phyloP scores from a whole-genome alignment of 2,888 invertebrate species.

The Tinea pellionella region DNA sequence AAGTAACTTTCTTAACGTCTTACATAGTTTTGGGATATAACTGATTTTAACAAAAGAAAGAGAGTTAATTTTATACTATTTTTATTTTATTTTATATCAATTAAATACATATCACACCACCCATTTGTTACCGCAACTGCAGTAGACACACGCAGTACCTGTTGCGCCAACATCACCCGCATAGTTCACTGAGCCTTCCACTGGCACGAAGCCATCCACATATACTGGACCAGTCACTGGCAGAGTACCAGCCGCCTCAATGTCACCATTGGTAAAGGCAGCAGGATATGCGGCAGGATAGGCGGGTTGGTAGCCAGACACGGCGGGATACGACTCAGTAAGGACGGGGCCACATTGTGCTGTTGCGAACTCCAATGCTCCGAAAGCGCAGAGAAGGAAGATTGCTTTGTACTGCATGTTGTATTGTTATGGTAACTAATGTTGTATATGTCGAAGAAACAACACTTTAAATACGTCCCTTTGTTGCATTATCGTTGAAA shows the following conservation, averaged over 20 bases:
- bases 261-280: conserved; percentile 21
- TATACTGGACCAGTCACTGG: conserved; percentile 24
- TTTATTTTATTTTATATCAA: not conserved
- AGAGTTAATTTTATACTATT: too few relatives aligned
- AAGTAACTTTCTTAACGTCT: too few relatives aligned
- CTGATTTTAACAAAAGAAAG: too few relatives aligned
- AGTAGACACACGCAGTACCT: conserved; percentile 26
- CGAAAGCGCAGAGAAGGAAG: not conserved
- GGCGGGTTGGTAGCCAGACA: not conserved
- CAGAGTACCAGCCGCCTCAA: conserved; percentile 25
- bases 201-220: conserved; percentile 30
- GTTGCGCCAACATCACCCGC: conserved; percentile 26
- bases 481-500: not conserved
- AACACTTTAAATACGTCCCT: not conserved
- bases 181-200: conserved; percentile 27
- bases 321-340: not conserved
- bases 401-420: conserved; percentile 6
- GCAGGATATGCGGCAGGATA: not conserved
- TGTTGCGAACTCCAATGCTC: not conserved
- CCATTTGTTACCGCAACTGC: conserved; percentile 21
- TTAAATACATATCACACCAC: not conserved
- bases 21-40: too few relatives aligned
- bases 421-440: not conserved
- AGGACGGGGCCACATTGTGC: not conserved
- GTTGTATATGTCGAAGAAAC: not conserved